These are phyloP conservation scores for Lamellibrachia satsuma DNA, from an alignment of 2,888 invertebrate species.

Conservation along the genomic window DNA sequence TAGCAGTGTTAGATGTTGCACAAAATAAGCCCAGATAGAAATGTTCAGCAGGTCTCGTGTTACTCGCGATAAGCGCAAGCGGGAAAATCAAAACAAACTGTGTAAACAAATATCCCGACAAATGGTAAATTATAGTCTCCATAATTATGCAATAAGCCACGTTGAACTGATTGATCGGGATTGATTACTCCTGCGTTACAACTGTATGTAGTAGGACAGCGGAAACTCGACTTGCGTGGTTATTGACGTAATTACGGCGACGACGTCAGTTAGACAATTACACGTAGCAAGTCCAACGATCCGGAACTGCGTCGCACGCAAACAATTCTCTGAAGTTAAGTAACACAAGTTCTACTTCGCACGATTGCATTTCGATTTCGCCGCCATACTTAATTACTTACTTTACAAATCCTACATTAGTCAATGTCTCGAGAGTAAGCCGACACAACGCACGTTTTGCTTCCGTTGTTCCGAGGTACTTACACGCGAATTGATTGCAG, in stretches of 20 bases:
- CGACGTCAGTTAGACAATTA: not conserved
- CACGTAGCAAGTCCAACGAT: not conserved
- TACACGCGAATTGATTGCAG: not conserved
- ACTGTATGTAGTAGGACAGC: not conserved
- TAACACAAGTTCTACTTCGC: not conserved
- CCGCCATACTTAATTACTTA: slow-evolving; percentile 10
- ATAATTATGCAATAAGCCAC: not conserved
- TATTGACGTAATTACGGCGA: not conserved
- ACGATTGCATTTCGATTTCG: not conserved
- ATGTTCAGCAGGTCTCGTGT: not conserved
- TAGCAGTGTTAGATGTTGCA: too few relatives aligned
- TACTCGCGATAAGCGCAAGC: not conserved
- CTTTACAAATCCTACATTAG: slow-evolving; percentile 12
- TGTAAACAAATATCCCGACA: not conserved
- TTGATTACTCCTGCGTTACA: not conserved
- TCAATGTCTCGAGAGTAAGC: slow-evolving; percentile 12
- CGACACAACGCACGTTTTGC: not conserved
- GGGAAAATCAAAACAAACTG: not conserved
- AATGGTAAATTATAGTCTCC: not conserved
- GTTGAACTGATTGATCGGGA: not conserved
- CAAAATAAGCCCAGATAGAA: not conserved
- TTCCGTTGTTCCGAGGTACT: not conserved
- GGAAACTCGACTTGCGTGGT: not conserved
- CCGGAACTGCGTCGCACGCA: not conserved
- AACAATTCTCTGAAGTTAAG: not conserved